Evolutionary conservation across 2,113 vertebrate species (phyloP).

Genomic region (Eidolon helvum): DNA sequence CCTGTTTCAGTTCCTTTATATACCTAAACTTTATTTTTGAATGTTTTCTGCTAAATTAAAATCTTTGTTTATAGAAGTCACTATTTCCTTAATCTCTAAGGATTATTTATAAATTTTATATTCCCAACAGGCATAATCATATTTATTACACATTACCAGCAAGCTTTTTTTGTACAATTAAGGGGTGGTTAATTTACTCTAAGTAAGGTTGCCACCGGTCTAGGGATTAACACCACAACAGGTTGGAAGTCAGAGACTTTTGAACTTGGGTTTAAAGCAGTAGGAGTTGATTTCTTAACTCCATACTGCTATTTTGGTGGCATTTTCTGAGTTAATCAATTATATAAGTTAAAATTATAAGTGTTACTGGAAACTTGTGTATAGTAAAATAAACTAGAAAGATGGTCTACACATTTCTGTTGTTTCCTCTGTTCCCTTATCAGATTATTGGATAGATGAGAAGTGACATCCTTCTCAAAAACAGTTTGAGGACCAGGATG

Average conservation of each 20-base stretch:
- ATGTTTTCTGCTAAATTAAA: constrained; percentile 53
- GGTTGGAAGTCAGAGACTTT: constrained; percentile 49
- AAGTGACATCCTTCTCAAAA: background rate
- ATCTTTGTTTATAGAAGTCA: constrained; percentile 12
- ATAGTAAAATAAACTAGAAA: background rate
- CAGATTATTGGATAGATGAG: background rate
- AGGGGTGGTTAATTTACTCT: constrained; percentile 60
- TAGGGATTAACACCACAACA: constrained; percentile 58
- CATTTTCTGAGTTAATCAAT: constrained; percentile 28
- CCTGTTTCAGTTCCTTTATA: background rate
- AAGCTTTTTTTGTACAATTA: constrained; percentile 63
- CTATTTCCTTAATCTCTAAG: constrained; percentile 36
- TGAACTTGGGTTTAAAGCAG: constrained; percentile 20
- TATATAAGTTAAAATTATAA: background rate
- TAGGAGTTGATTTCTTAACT: constrained; percentile 47
- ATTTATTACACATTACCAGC: constrained; percentile 57
- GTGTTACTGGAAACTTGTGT: background rate
- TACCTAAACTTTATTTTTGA: constrained; percentile 27
- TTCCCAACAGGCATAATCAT: constrained; percentile 58
- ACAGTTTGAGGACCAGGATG: background rate
- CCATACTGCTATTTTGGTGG: background rate
- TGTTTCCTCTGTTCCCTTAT: background rate
- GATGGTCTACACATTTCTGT: background rate
- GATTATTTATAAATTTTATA: constrained; percentile 38
- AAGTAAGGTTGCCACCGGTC: constrained; percentile 60